Evolutionary conservation across 2,797 vertebrate genomes (phyloP).

Genomic region (Morus bassanus): DNA sequence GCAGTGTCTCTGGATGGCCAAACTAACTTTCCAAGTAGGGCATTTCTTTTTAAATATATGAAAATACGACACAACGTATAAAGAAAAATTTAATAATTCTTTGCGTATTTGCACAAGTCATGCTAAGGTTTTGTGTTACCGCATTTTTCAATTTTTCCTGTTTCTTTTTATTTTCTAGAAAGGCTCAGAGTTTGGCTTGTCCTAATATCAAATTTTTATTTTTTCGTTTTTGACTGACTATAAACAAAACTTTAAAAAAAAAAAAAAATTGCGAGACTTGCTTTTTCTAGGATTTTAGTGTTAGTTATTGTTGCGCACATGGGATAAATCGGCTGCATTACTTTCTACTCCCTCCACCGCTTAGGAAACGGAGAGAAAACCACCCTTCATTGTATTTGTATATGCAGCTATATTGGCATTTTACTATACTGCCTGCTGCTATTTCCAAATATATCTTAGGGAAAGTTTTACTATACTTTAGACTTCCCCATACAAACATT

Average conservation of each 20-base stretch:
- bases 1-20: slow-evolving; percentile 5
- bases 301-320: background rate
- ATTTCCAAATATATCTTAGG: slow-evolving; percentile 61
- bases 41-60: background rate
- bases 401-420: background rate
- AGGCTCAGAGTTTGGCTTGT: background rate
- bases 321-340: background rate
- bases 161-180: background rate
- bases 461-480: slow-evolving; percentile 65
- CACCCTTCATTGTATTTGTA: slow-evolving; percentile 19
- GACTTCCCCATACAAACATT: slow-evolving; percentile 72
- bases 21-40: slow-evolving; percentile 47
- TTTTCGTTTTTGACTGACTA: background rate
- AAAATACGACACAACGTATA: background rate
- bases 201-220: background rate
- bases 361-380: background rate
- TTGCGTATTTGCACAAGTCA: background rate
- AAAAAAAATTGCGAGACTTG: background rate
- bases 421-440: slow-evolving; percentile 51
- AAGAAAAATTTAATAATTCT: background rate
- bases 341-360: background rate
- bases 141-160: background rate
- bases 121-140: background rate
- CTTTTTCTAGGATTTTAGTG: background rate
- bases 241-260: background rate